Conservation (phyloP, 2,113 vertebrate species). For the Actenoides hombroni region DNA sequence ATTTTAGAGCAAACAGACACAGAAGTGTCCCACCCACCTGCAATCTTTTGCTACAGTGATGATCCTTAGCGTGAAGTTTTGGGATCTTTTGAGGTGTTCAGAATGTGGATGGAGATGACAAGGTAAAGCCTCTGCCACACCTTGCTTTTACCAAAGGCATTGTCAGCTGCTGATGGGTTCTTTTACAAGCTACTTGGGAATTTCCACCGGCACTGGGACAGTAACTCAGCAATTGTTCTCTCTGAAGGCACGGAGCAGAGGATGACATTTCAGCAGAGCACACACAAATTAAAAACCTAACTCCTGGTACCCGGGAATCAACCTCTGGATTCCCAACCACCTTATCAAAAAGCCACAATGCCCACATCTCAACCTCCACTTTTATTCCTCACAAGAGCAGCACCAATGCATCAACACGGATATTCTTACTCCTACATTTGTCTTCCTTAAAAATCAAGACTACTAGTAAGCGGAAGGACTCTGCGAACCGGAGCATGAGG, state of each 20-base stretch:
- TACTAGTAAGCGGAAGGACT: neutral
- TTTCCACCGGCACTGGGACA: neutral
- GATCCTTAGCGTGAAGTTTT: neutral
- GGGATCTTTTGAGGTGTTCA: neutral
- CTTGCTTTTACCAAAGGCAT: neutral
- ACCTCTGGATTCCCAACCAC: neutral
- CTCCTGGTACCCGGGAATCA: neutral
- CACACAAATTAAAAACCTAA: neutral
- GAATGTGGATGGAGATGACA: neutral
- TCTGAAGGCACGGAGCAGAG: accelerated
- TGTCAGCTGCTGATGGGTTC: neutral
- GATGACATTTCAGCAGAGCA: neutral
- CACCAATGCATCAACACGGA: neutral
- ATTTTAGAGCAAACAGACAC: neutral
- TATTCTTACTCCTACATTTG: neutral
- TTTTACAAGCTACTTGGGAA: neutral
- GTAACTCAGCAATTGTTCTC: neutral
- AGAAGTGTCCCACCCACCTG: neutral
- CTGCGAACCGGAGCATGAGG: neutral
- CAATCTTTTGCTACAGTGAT: neutral
- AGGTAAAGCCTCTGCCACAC: accelerated
- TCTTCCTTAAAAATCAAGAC: neutral
- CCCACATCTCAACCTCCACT: neutral
- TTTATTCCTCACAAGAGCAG: neutral
- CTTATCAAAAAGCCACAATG: neutral